phyloP scores from a whole-genome alignment of 2,113 vertebrate genomes.

The Nerophis lumbriciformis region DNA sequence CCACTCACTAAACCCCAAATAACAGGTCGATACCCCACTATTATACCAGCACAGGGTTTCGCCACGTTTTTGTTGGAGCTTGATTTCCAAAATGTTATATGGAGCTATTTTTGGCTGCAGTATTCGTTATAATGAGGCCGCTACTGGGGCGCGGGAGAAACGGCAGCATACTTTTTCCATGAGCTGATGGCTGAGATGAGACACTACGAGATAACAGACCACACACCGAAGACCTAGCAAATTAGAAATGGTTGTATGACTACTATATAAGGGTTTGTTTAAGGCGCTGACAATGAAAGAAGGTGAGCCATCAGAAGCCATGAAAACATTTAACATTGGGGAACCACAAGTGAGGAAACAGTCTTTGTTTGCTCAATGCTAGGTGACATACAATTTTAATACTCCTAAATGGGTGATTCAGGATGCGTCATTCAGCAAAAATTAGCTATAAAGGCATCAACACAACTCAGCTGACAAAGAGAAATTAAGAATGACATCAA shows the following conservation, averaged over 20 bases:
- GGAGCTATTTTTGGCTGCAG: constrained; percentile 17
- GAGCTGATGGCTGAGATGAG: not conserved
- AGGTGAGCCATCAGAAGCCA: not conserved
- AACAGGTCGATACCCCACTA: constrained; percentile 25
- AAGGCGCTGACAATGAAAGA: not conserved
- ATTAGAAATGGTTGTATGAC: not conserved
- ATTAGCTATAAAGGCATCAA: constrained; percentile 3
- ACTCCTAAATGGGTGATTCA: not conserved
- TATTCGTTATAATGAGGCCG: constrained; percentile 42
- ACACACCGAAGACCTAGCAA: not conserved
- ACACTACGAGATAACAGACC: not conserved
- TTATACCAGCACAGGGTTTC: constrained; percentile 15
- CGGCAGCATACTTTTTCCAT: constrained; percentile 2
- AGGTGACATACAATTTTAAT: not conserved
- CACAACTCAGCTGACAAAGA: not conserved
- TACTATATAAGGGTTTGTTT: not conserved
- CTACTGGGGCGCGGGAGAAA: constrained; percentile 40
- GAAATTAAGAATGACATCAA: not conserved
- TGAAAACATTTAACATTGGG: not conserved
- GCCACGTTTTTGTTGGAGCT: constrained; percentile 2
- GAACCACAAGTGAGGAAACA: not conserved
- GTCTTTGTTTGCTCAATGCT: not conserved
- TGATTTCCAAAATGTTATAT: constrained; percentile 6
- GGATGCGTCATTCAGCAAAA: constrained; percentile 2
- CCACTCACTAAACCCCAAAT: not conserved